phyloP scores from a whole-genome alignment of 2,113 vertebrate genomes.

The Ariopsis seemanni region DNA sequence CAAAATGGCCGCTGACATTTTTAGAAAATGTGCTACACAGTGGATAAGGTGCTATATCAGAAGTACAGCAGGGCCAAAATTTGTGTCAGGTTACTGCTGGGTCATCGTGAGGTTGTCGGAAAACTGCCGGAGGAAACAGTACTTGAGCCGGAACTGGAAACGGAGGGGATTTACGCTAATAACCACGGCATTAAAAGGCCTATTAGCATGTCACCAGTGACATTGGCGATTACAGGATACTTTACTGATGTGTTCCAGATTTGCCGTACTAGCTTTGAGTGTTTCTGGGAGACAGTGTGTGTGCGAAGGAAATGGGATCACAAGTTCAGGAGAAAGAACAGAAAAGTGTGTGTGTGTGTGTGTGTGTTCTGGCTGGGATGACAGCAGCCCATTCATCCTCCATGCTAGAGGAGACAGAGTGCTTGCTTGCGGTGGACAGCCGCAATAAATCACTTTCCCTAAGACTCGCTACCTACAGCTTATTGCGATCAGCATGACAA shows the following conservation, averaged over 20 bases:
- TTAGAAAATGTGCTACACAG: neutral
- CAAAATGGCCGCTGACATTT: neutral
- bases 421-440: conserved; percentile 64
- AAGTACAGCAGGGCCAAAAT: neutral
- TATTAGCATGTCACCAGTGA: conserved; percentile 48
- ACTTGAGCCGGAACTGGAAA: conserved; percentile 39
- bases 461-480: conserved; percentile 62
- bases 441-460: conserved; percentile 69
- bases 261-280: neutral
- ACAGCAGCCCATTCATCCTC: conserved; percentile 75
- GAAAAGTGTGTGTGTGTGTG: conserved; percentile 32
- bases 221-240: conserved; percentile 40
- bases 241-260: conserved; percentile 25
- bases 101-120: conserved; percentile 42
- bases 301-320: conserved; percentile 6
- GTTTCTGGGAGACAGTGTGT: conserved; percentile 24
- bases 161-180: conserved; percentile 49
- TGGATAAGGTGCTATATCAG: neutral
- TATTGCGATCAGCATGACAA: conserved; percentile 51
- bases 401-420: conserved; percentile 69
- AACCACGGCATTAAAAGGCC: conserved; percentile 38
- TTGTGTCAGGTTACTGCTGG: conserved; percentile 22
- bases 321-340: conserved; percentile 25
- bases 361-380: conserved; percentile 59
- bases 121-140: conserved; percentile 40